Evolutionary conservation across 2,797 vertebrate genomes (phyloP).

Genomic region (Florisuga fusca): DNA sequence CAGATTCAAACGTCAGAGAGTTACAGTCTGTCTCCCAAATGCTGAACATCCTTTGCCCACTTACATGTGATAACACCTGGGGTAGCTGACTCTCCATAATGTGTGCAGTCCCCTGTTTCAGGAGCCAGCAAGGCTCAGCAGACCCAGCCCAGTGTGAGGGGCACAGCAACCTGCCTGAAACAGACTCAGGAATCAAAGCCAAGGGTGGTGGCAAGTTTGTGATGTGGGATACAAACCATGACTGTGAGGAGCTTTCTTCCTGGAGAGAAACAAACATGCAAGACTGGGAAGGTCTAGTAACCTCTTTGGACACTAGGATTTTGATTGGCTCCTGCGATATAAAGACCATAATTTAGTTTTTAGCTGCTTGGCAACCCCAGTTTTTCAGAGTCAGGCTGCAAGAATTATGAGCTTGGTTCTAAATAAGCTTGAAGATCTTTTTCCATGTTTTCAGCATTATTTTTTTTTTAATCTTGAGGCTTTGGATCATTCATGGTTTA

Average conservation of each 20-base stretch:
- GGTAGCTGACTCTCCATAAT: not conserved
- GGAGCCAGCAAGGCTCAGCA: not conserved
- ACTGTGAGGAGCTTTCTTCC: not conserved
- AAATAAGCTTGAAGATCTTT: not conserved
- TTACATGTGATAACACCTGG: not conserved
- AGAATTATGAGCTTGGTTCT: not conserved
- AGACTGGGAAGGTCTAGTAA: not conserved
- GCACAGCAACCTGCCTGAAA: not conserved
- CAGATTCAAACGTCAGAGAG: not conserved
- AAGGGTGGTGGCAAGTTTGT: not conserved
- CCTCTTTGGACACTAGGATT: not conserved
- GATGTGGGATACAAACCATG: not conserved
- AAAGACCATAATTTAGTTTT: not conserved
- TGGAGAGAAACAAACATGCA: accelerated
- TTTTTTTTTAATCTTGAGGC: not conserved
- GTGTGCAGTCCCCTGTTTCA: not conserved
- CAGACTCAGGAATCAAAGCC: not conserved
- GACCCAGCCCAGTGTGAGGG: not conserved
- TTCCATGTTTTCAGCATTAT: not conserved
- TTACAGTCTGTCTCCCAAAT: not conserved
- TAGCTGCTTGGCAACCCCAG: not conserved
- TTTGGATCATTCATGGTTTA: not conserved
- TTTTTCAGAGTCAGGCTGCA: not conserved
- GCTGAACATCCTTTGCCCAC: not conserved
- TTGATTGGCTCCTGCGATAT: not conserved